phyloP scores from a whole-genome alignment of 1,140 invertebrate species.

The Drosophila mayri region DNA sequence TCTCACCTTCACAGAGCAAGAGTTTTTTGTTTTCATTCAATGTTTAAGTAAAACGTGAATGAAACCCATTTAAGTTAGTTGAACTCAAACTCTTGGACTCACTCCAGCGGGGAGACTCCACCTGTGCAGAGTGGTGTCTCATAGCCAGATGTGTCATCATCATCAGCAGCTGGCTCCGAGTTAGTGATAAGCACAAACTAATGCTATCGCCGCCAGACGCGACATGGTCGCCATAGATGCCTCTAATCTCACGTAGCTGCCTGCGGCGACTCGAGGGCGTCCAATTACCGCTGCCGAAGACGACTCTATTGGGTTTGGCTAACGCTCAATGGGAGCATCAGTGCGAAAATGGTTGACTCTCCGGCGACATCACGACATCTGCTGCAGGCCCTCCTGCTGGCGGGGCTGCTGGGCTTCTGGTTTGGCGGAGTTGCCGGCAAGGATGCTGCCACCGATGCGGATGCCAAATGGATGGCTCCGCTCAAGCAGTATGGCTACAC shows the following conservation, averaged over 20 bases:
- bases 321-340: conserved; percentile 57
- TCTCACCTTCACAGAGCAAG: background rate
- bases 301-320: conserved; percentile 52
- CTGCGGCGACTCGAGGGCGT: conserved; percentile 30
- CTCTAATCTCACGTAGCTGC: conserved; percentile 70
- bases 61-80: conserved; percentile 6
- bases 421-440: conserved; percentile 5
- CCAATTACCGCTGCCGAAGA: conserved; percentile 31
- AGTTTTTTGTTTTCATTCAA: background rate
- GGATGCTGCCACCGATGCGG: background rate
- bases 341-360: conserved; percentile 64
- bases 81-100: background rate
- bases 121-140: conserved; percentile 32
- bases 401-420: conserved; percentile 14
- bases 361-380: conserved; percentile 42
- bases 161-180: conserved; percentile 3
- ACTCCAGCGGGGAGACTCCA: background rate
- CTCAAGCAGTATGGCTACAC: conserved; percentile 54
- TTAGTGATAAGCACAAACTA: conserved; percentile 54
- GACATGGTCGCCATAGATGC: conserved; percentile 49
- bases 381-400: conserved; percentile 30
- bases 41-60: conserved; percentile 15
- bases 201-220: conserved; percentile 65
- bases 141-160: conserved; percentile 58
- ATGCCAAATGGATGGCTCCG: conserved; percentile 48